Evolutionary conservation across 37 sponge, comb jelly and placozoan genomes (phyloP).

Genomic region (Axinella damicornis): DNA sequence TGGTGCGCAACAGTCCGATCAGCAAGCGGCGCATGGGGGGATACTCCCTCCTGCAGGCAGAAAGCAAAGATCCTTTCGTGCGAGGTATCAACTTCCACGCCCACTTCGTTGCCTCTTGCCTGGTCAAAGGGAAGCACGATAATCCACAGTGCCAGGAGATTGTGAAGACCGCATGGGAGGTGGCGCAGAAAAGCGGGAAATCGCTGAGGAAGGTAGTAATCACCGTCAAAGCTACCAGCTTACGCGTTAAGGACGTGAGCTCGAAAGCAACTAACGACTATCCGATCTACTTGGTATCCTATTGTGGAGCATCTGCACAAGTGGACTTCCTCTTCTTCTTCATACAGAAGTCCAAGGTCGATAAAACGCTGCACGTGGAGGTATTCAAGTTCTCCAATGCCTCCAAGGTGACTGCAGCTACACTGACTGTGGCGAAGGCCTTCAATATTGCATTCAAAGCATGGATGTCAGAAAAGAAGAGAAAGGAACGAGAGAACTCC

Average conservation of each 20-base stretch:
- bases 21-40: constrained; percentile 16
- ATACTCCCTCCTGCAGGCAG: constrained; percentile 56
- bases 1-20: constrained; percentile 65
- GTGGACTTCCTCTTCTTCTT: constrained; percentile 66
- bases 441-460: constrained; percentile 89
- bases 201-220: constrained; percentile 46
- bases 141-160: constrained; percentile 42
- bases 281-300: constrained; percentile 76
- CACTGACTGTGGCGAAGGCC: constrained; percentile 74
- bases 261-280: constrained; percentile 42
- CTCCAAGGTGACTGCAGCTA: constrained; percentile 63
- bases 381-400: constrained; percentile 51
- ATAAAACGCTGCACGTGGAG: constrained; percentile 44
- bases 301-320: constrained; percentile 64
- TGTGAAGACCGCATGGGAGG: constrained; percentile 30
- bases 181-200: constrained; percentile 14
- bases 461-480: constrained; percentile 66
- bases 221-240: constrained; percentile 44
- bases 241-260: constrained; percentile 63
- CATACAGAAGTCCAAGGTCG: constrained; percentile 67
- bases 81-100: constrained; percentile 77
- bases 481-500: constrained; percentile 7
- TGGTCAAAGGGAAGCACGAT: constrained; percentile 27
- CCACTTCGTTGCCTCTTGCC: constrained; percentile 53
- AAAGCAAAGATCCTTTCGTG: constrained; percentile 73